Base-by-base conservation (phyloP, 2,888 invertebrate genomes). In the Suillia variegata region DNA sequence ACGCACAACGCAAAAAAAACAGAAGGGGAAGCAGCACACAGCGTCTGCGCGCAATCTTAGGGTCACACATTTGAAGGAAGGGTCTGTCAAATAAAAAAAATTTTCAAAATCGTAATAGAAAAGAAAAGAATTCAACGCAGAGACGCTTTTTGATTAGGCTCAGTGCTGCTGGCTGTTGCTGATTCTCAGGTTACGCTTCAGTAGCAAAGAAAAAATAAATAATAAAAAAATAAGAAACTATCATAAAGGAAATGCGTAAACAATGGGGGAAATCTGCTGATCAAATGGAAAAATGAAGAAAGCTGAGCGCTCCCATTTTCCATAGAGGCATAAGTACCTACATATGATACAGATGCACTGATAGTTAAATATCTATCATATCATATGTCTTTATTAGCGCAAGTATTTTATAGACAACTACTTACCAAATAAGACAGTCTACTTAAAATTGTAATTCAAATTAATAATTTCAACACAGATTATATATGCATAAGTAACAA, bases 1-100 rank as follows among this genome's bases (percentile, higher is more conserved):
- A 45, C 6, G 13, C 45, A 20, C 17, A 50, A 20, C 18, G n/a
- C 38, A 53, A 8, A 26, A 20, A 38, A 53, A 31, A 10, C 12
- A 31, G 26, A 55, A 55, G 20, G 26, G 58, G 52, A 58, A 38
- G 31, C 42, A 50, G 8, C 12, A 33, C 58, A 64, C 58, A 54
- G 64, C 63, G 67, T 59, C 61, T 67, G 67, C 67, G 66, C 50
- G 62, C 59, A 63, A 49, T 62, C 61, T 66, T 58, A 64, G 63
- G 61, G 63, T 65, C 60, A 58, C 34, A 45, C 56, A 58, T 63
- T 54, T 52, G 26, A 10, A 5, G n/a, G n/a, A n/a, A n/a, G 6
- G 4, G 42, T 10, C 15, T 6, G 48, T 21, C 10, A 48, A 5
- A 48, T 17, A 13, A 20, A 17, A 17, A 24, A 24, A 24, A 26